Evolutionary conservation across 2,113 vertebrate genomes (phyloP).

Genomic region (Podarcis raffonei): DNA sequence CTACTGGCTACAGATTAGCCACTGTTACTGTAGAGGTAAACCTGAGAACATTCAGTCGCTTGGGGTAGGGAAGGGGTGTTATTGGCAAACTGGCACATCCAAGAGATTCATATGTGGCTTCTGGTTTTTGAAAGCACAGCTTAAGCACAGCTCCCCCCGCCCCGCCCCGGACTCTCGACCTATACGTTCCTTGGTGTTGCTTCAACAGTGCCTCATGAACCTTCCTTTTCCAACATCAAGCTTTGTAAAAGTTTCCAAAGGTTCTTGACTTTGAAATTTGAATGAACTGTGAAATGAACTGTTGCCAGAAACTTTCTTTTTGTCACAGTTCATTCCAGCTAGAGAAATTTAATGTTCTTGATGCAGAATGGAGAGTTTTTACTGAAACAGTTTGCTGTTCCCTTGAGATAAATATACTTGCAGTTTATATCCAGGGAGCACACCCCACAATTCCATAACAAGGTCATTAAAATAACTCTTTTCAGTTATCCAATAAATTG

Average conservation of each 20-base stretch:
- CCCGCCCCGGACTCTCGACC: not conserved
- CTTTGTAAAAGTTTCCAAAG: not conserved
- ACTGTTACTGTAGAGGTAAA: no score
- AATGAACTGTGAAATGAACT: not conserved
- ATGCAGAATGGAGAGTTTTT: not conserved
- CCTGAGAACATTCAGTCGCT: no score
- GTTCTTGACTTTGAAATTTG: not conserved
- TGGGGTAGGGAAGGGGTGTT: no score
- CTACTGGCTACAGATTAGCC: no score
- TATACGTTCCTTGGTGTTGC: no score
- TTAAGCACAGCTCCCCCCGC: not conserved
- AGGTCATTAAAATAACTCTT: not conserved
- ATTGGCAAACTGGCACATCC: no score
- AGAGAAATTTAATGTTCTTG: not conserved
- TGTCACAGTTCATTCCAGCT: not conserved
- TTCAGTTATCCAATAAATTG: not conserved
- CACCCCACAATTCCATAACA: not conserved
- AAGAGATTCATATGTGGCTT: not conserved
- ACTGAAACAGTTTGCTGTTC: not conserved
- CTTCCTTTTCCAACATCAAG: not conserved
- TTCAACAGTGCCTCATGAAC: not conserved
- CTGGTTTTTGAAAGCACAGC: not conserved
- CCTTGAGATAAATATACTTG: not conserved
- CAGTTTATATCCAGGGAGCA: not conserved
- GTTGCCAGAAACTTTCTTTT: not conserved